phyloP scores from a whole-genome alignment of 1,140 invertebrate genomes.

The Harpegnathos saltator region DNA sequence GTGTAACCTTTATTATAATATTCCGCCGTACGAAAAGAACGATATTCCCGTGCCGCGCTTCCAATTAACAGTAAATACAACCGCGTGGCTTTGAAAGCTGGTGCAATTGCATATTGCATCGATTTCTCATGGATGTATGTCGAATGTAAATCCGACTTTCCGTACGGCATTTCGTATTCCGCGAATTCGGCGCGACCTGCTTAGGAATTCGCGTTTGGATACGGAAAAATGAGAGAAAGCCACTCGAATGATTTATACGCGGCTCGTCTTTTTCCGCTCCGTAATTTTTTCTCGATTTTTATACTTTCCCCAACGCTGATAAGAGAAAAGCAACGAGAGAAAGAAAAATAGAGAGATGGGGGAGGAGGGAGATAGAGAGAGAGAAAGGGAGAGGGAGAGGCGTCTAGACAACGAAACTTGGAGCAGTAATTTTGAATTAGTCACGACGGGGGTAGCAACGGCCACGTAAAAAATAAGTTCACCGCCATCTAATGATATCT shows the following conservation, averaged over 20 bases:
- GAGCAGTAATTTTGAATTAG: neutral
- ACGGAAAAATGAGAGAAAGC: conserved; percentile 28
- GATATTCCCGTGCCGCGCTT: neutral
- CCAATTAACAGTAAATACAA: conserved; percentile 10
- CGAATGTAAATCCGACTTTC: conserved; percentile 41
- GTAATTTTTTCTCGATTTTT: conserved; percentile 41
- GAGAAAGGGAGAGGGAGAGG: neutral
- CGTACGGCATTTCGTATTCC: conserved; percentile 14
- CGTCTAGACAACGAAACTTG: too few relatives aligned
- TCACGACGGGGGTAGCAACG: neutral
- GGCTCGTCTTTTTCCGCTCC: neutral
- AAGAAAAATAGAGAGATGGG: neutral
- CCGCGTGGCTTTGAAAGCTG: neutral
- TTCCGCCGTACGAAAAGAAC: neutral
- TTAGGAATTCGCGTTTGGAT: conserved; percentile 44
- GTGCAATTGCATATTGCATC: neutral
- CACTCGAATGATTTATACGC: conserved; percentile 29
- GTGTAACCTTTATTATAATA: too few relatives aligned
- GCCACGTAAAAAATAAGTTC: neutral
- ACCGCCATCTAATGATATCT: neutral
- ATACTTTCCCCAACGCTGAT: neutral
- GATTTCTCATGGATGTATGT: conserved; percentile 36
- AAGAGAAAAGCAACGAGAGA: neutral
- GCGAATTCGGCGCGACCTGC: conserved; percentile 30
- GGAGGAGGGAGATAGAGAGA: neutral